A percentile compares a stretch with the other conserved stretches of the same genome.
These are phyloP conservation scores for Tympanoctomys barrerae DNA, from an alignment of 2,797 vertebrate genomes.

Conservation along the genomic window DNA sequence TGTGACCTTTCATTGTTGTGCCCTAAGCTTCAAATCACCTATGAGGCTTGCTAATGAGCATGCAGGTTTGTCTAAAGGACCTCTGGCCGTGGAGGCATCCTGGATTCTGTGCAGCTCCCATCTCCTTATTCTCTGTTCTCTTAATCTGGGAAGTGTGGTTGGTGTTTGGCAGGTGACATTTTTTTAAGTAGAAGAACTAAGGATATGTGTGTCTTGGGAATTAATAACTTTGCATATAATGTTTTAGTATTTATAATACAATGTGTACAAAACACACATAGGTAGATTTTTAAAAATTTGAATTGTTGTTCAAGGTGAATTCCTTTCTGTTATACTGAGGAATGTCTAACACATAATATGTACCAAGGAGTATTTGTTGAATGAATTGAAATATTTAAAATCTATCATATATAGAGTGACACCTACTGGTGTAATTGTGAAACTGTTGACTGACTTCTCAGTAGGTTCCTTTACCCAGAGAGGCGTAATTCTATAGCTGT, in stretches of 20 bases:
- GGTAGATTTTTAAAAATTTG: neutral
- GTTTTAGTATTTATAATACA: conserved; percentile 13
- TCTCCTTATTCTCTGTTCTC: neutral
- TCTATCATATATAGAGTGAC: conserved; percentile 48
- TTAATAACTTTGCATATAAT: conserved; percentile 39
- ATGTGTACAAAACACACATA: neutral
- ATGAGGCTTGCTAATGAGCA: neutral
- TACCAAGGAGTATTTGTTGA: neutral
- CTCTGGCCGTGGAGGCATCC: neutral
- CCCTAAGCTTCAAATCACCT: neutral
- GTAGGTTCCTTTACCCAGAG: neutral
- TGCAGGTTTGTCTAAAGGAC: neutral
- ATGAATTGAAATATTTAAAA: conserved; percentile 43
- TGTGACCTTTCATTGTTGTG: conserved; percentile 15
- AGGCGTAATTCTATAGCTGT: neutral
- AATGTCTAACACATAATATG: neutral
- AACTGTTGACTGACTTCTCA: neutral
- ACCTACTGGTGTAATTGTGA: conserved; percentile 63
- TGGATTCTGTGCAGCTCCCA: neutral
- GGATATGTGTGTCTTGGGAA: conserved; percentile 8
- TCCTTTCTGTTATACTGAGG: conserved; percentile 13
- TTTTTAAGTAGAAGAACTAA: conserved; percentile 58
- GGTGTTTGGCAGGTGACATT: conserved; percentile 15
- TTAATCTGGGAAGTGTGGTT: neutral
- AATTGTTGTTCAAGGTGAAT: neutral